Percentiles rank a stretch among this genome's conserved stretches.
Conservation (phyloP, 2,888 invertebrate genomes). For the Eristalis intricaria region DNA sequence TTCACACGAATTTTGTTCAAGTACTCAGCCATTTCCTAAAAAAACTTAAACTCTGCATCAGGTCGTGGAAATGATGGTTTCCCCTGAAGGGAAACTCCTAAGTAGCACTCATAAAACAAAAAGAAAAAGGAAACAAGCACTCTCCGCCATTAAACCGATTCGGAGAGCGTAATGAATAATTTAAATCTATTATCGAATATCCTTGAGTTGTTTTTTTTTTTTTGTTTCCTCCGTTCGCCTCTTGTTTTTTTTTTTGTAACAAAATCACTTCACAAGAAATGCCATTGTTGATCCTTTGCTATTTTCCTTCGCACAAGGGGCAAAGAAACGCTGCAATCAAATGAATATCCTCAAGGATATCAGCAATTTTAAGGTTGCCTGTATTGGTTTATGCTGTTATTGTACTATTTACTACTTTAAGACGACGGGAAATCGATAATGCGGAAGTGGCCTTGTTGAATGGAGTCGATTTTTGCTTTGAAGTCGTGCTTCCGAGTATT, state of each 20-base stretch:
- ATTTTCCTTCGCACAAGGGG: not conserved
- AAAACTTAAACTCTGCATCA: too few species aligned
- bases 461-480: too few species aligned
- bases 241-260: not conserved
- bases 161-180: not conserved
- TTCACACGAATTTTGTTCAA: too few species aligned
- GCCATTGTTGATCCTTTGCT: not conserved
- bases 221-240: not conserved
- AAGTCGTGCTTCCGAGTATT: too few species aligned
- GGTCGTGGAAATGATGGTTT: not conserved
- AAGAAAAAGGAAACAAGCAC: not conserved
- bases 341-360: not conserved
- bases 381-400: too few species aligned
- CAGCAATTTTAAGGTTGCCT: not conserved
- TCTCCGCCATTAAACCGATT: not conserved
- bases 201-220: not conserved
- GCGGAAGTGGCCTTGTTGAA: too few species aligned
- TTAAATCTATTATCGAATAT: slow-evolving; percentile 18
- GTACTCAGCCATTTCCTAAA: too few species aligned
- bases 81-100: not conserved
- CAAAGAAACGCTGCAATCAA: not conserved
- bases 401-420: too few species aligned
- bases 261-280: not conserved
- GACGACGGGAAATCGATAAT: too few species aligned
- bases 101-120: not conserved